Evolutionary conservation across 2,888 invertebrate genomes (phyloP).

Genomic region (Rugalucina vietnamica): DNA sequence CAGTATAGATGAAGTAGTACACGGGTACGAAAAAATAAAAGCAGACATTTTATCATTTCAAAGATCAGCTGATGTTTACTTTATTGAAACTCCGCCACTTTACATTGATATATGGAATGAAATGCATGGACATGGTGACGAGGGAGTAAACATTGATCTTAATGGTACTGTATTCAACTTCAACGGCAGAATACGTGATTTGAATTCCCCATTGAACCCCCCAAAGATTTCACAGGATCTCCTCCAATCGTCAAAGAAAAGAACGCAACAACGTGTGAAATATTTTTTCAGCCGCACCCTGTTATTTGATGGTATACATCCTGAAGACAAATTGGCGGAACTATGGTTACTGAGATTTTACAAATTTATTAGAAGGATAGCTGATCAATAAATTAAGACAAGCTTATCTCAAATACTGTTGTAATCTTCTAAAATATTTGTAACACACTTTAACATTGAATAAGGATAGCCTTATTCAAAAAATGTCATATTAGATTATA

Average conservation of each 20-base stretch:
- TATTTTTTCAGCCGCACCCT: background rate
- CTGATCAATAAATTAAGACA: background rate
- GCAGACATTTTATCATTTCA: background rate
- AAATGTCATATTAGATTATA: background rate
- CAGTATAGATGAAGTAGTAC: background rate
- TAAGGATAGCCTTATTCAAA: background rate
- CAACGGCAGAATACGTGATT: background rate
- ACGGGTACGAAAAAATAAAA: background rate
- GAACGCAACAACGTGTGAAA: background rate
- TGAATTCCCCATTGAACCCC: background rate
- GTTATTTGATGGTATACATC: background rate
- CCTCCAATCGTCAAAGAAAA: background rate
- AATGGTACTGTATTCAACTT: background rate
- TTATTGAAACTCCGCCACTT: background rate
- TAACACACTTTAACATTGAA: background rate
- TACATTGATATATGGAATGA: background rate
- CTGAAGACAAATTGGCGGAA: background rate
- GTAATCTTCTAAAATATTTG: too few species aligned
- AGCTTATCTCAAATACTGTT: too few species aligned
- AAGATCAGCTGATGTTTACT: background rate
- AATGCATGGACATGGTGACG: background rate
- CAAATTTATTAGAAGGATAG: background rate
- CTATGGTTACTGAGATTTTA: background rate
- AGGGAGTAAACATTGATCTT: background rate
- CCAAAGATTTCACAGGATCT: background rate